phyloP scores from a whole-genome alignment of 2,113 vertebrate species.

The Laterallus jamaicensis region DNA sequence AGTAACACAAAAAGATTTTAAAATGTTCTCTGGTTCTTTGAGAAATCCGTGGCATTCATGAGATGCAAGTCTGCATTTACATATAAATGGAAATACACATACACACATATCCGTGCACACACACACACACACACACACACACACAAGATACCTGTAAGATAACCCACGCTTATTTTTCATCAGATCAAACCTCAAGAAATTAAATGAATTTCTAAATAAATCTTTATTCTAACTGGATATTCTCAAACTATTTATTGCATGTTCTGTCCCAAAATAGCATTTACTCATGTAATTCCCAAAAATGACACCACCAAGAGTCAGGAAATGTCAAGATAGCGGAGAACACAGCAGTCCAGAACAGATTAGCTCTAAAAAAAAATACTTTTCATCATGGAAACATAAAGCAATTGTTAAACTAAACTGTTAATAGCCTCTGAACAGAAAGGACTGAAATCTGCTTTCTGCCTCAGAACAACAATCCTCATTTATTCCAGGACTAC shows the following conservation, averaged over 20 bases:
- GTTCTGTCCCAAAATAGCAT: background rate
- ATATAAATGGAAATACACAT: slow-evolving; percentile 48
- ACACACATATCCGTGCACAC: background rate
- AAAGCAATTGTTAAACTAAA: background rate
- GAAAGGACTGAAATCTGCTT: background rate
- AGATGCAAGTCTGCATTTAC: slow-evolving; percentile 31
- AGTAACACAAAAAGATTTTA: slow-evolving; percentile 14
- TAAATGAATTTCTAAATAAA: background rate
- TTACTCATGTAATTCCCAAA: background rate
- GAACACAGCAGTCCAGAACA: background rate
- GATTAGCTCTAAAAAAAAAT: background rate
- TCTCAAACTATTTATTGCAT: background rate
- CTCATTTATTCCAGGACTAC: background rate
- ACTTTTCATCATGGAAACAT: background rate
- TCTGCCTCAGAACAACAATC: background rate
- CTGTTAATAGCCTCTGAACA: background rate
- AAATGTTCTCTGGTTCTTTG: background rate
- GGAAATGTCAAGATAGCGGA: background rate
- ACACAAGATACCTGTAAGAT: background rate
- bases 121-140: background rate
- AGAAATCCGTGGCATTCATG: background rate
- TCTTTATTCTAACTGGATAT: background rate
- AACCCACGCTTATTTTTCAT: background rate
- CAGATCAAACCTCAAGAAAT: slow-evolving; percentile 13
- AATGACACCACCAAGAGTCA: background rate